A percentile compares a stretch with the other conserved stretches of the same genome.
Conservation (phyloP, 2,113 vertebrate species). For the Lutjanus erythropterus region DNA sequence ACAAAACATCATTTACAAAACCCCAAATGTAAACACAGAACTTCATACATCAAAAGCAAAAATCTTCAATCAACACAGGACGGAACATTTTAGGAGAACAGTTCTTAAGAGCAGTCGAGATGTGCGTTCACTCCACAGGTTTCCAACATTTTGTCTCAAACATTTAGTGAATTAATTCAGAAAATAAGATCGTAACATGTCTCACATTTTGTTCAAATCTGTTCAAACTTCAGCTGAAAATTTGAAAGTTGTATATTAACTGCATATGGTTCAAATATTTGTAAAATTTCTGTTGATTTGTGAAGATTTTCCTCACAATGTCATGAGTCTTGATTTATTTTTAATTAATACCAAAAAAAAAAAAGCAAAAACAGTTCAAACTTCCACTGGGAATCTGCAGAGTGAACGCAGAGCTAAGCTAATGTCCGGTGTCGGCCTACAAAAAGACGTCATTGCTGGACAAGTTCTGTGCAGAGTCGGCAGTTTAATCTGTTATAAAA, state of each 20-base stretch:
- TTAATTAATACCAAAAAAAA: too few species aligned
- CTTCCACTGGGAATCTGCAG: conserved; percentile 18
- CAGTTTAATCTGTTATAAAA: background rate
- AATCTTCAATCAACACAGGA: conserved; percentile 34
- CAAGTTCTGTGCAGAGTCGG: background rate
- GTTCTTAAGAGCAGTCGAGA: background rate
- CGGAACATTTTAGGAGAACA: background rate
- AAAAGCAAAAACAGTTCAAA: background rate
- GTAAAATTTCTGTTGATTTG: background rate
- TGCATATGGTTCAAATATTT: background rate
- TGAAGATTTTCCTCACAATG: background rate
- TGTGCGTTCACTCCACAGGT: background rate
- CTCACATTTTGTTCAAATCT: too few species aligned
- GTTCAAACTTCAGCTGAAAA: background rate
- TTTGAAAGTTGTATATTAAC: background rate
- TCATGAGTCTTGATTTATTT: background rate
- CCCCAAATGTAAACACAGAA: conserved; percentile 68
- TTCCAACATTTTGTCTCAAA: background rate
- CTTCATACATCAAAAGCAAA: conserved; percentile 25
- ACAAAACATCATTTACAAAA: conserved; percentile 45
- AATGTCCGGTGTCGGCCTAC: conserved; percentile 40
- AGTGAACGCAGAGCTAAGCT: conserved; percentile 14
- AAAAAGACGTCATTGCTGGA: conserved; percentile 38
- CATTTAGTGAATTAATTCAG: background rate
- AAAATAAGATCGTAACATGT: background rate